Percentiles rank a stretch among this genome's conserved stretches.
Evolutionary conservation across 2,888 invertebrate genomes (phyloP).

Genomic region (Ophioninae sp.): DNA sequence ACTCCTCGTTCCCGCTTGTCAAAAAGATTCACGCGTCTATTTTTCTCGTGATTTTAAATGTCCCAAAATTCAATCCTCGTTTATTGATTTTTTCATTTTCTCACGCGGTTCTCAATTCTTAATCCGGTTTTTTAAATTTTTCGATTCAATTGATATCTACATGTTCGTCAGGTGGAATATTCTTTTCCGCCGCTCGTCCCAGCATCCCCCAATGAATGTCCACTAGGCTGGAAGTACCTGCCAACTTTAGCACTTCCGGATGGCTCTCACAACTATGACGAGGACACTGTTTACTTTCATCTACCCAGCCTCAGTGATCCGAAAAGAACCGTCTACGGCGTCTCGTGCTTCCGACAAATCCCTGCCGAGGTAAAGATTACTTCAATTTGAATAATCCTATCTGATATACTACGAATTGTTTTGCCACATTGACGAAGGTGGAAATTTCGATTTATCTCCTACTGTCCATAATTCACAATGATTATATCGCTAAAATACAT

Average conservation of each 20-base stretch:
- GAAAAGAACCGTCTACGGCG: conserved; percentile 94
- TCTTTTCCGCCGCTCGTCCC: conserved; percentile 94
- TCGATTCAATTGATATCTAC: conserved; percentile 52
- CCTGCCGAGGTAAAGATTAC: conserved; percentile 89
- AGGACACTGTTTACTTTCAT: conserved; percentile 98
- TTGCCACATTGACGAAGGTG: neutral
- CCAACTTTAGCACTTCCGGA: conserved; percentile 98
- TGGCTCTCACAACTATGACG: conserved; percentile 97
- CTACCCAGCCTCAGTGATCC: conserved; percentile 93
- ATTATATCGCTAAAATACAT: conserved; percentile 4
- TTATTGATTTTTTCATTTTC: neutral
- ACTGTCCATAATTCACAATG: neutral
- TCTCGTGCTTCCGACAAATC: conserved; percentile 99
- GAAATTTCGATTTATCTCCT: neutral
- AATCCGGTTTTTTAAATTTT: conserved; percentile 14
- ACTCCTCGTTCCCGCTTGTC: conserved; percentile 3
- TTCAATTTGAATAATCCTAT: neutral
- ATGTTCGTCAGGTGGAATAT: conserved; percentile 88
- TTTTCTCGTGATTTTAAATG: neutral
- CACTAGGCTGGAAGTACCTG: conserved; percentile 95
- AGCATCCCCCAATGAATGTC: conserved; percentile 90
- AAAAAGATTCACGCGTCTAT: neutral
- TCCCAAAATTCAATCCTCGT: neutral
- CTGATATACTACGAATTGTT: neutral
- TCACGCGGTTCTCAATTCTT: neutral